Base-by-base conservation (phyloP, 2,113 vertebrate genomes). In the Prionailurus viverrinus region DNA sequence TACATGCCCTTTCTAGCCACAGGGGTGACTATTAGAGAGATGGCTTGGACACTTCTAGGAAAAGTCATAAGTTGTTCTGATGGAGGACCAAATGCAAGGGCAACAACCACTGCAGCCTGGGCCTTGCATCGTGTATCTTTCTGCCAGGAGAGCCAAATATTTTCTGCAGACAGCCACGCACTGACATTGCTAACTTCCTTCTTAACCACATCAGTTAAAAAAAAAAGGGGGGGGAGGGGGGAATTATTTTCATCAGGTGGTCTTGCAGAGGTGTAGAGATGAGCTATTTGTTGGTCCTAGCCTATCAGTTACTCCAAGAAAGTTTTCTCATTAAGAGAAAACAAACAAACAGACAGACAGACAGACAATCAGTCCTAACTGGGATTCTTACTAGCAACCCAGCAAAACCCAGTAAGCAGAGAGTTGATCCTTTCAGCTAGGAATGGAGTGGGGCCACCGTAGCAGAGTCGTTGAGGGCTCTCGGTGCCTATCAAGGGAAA, bases 101-200 rank as follows among this genome's bases (percentile, higher is more conserved):
- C 7, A n/a, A 41, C 7, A 78, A 2, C 10, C 33, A 53, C 1
- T 0, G 2, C 23, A 58, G 29, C 27, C 4, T 13, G 31, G 5
- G 7, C 29, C 4, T 16, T 2, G 4, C 23, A 29, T 3, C 1
- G 0, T 4, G 16, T 1, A 36, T 12, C 53, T 2, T 23, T 12
- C 53, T 66, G 21, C 18, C 78, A 18, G 48, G 7, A 0, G 0
- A 21, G n/a, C 33, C 45, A 36, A 51, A 81, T 1, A 1, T 41
- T 61, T 73, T 51, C 66, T 61, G 25, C 8, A n/a, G 55, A n/a
- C 5, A 4, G n/a, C 23, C 23, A 29, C 1, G 5, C 4, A 3
- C 1, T 31, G 41, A 39, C 29, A 25, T 55, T 48, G 31, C 23
- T 18, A 33, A 4, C 19, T 81, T 63, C 51, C 21, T 39, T n/a